Base-by-base conservation (phyloP, 2,888 invertebrate genomes). In the Cheilosia scutellata region DNA sequence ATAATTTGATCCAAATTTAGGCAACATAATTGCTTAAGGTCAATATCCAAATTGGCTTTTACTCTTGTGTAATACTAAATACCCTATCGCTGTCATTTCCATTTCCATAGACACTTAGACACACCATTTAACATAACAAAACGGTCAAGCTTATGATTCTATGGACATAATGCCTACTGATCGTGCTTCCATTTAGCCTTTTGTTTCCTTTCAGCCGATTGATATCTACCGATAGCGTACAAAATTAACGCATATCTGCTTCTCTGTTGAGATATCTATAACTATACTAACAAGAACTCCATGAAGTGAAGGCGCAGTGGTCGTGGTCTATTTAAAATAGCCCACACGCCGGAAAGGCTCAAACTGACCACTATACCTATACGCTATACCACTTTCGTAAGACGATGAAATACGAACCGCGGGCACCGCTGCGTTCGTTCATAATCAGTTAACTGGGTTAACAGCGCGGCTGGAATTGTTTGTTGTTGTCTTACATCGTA, bases 381-480 rank as follows among this genome's bases (percentile, higher is more conserved):
- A 20, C 20, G n/a, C 20, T 20, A 31, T 37, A 57, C 76, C 68
- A 76, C 77, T 86, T 82, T 86, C 86, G 86, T 68, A 86, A 37
- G 37, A 80, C 49, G 37, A 60, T 76, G 72, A 80, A 72, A 80
- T 71, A 68, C 62, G 74, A 80, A 42, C 62, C 75, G 71, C 57
- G 62, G 33, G 37, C 62, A 65, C 40, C 76, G 44, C 68, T 72
- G 49, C 72, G 60, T 84, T 80, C 71, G 70, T 63, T 62, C 77
- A 77, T 87, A 87, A 87, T 87, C 77, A 78, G 77, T 87, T 82
- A 82, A 82, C 82, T 87, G 82, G 87, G 87, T 87, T 87, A 87
- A 82, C 68, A 82, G 74, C 82, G 74, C 82, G 51, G 74, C 25
- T 79, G 87, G 87, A 87, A 87, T 87, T 72, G 33, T 11, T 37